phyloP scores from a whole-genome alignment of 2,888 invertebrate genomes.

The Spodoptera exigua region DNA sequence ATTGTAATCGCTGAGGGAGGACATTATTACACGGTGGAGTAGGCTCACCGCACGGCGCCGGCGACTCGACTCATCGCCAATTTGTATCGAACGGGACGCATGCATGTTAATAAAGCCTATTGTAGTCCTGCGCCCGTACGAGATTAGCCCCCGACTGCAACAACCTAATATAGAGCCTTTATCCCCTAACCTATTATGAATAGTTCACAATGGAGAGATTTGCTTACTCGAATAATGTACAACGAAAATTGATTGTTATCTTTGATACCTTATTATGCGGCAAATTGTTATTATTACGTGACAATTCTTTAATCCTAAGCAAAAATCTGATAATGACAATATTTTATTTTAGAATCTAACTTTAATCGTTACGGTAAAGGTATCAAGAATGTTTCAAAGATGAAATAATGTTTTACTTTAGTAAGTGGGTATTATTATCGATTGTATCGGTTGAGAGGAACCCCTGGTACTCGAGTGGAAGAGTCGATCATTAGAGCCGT shows the following conservation, averaged over 20 bases:
- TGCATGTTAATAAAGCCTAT: conserved; percentile 86
- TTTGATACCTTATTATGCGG: too few species aligned
- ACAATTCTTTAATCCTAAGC: too few species aligned
- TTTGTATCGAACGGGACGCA: conserved; percentile 78
- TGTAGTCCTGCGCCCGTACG: conserved; percentile 71
- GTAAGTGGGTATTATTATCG: conserved; percentile 52
- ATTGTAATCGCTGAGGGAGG: conserved; percentile 16
- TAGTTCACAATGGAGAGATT: conserved; percentile 46
- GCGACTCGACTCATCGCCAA: conserved; percentile 80
- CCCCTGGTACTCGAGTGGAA: conserved; percentile 73
- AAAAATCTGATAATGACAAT: too few species aligned
- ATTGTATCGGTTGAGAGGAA: conserved; percentile 53
- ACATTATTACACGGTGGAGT: conserved; percentile 64
- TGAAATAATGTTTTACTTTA: conserved; percentile 39
- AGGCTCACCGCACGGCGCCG: conserved; percentile 55
- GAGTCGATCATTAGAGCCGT: conserved; percentile 80
- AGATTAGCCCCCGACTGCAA: conserved; percentile 72
- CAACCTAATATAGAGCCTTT: conserved; percentile 47
- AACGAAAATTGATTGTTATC: not conserved
- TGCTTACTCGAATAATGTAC: conserved; percentile 16
- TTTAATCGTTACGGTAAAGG: not conserved
- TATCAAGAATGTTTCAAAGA: conserved; percentile 23
- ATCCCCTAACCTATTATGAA: conserved; percentile 49
- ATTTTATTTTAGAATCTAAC: too few species aligned
- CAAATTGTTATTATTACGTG: too few species aligned